phyloP scores from a whole-genome alignment of 2,888 invertebrate genomes.

The Flexamia atlantica region DNA sequence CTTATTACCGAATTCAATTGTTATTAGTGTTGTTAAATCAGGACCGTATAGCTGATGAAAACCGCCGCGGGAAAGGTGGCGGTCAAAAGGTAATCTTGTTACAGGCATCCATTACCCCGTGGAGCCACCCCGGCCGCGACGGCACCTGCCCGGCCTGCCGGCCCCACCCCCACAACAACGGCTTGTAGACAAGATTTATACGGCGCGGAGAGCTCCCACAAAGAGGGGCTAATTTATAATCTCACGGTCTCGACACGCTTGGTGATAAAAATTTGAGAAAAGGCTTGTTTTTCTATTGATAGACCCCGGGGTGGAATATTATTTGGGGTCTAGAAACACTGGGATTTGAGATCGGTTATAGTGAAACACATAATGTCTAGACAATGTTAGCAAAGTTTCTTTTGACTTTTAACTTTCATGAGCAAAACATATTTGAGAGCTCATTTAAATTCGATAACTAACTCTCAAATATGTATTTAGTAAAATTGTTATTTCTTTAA shows the following conservation, averaged over 20 bases:
- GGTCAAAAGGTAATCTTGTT: slow-evolving; percentile 23
- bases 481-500: no score
- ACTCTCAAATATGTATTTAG: no score
- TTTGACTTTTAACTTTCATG: no score
- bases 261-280: slow-evolving; percentile 42
- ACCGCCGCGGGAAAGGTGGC: neutral
- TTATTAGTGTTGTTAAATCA: slow-evolving; percentile 3
- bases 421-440: no score
- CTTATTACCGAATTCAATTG: neutral
- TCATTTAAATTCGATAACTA: no score
- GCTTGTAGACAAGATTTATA: slow-evolving; percentile 27
- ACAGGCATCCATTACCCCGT: slow-evolving; percentile 1
- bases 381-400: no score
- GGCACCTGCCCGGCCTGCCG: neutral
- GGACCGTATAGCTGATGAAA: neutral
- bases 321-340: neutral
- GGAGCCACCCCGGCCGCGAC: neutral
- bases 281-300: slow-evolving; percentile 1
- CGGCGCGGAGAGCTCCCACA: slow-evolving; percentile 44
- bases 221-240: slow-evolving; percentile 52
- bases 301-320: neutral
- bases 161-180: neutral
- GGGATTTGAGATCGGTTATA: neutral
- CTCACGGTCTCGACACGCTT: slow-evolving; percentile 41
- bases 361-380: no score